phyloP scores from a whole-genome alignment of 35 echinoderm and acorn worm species.

The Heliocidaris tuberculata region DNA sequence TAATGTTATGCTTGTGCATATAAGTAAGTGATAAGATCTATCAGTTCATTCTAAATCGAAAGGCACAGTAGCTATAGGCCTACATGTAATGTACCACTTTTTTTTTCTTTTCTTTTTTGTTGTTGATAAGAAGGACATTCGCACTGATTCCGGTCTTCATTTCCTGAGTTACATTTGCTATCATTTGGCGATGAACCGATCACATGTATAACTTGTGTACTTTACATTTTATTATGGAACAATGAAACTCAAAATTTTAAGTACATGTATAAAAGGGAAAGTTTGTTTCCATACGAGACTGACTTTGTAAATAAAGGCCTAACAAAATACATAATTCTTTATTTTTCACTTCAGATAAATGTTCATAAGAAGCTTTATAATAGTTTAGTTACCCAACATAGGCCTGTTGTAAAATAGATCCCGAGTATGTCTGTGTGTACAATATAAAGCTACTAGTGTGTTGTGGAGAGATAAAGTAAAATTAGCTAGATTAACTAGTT shows the following conservation, averaged over 20 bases:
- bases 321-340: neutral
- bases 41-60: neutral
- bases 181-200: neutral
- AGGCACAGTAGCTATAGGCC: too few relatives aligned
- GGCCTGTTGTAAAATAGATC: neutral
- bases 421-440: neutral
- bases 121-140: too few relatives aligned
- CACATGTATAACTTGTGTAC: too few relatives aligned
- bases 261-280: too few relatives aligned
- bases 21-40: neutral
- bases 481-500: constrained; percentile 2
- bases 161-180: neutral
- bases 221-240: too few relatives aligned
- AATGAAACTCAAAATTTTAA: neutral
- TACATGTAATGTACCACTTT: too few relatives aligned
- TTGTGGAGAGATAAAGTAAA: constrained; percentile 4
- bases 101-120: too few relatives aligned
- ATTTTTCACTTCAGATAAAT: too few relatives aligned
- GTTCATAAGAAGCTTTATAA: neutral
- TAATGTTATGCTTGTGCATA: neutral
- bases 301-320: too few relatives aligned
- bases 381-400: too few relatives aligned
- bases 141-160: neutral
- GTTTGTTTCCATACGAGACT: neutral
- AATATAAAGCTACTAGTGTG: neutral